Conservation (phyloP, 2,113 vertebrate species). For the Apaloderma vittatum region DNA sequence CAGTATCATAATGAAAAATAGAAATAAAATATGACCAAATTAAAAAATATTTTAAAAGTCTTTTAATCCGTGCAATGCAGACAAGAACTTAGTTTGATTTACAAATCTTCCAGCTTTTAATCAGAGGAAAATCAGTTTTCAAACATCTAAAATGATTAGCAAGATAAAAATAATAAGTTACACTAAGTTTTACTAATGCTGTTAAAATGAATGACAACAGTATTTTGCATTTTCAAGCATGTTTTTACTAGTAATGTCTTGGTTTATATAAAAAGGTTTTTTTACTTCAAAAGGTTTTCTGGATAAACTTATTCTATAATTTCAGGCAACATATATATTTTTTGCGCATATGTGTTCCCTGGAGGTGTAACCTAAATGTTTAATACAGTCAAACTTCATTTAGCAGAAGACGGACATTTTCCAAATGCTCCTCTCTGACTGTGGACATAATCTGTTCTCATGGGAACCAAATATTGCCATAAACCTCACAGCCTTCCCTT, state of each 20-base stretch:
- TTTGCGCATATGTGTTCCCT: neutral
- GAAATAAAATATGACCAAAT: neutral
- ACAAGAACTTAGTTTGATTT: neutral
- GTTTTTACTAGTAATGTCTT: neutral
- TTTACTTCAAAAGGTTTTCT: neutral
- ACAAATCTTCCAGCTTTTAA: neutral
- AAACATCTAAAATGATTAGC: neutral
- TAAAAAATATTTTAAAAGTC: neutral
- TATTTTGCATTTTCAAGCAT: neutral
- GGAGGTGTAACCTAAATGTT: neutral
- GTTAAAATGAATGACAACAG: neutral
- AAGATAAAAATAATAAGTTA: neutral
- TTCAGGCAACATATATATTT: neutral
- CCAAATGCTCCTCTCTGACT: neutral
- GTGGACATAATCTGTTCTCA: neutral
- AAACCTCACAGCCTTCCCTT: neutral
- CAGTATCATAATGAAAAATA: neutral
- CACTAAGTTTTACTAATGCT: neutral
- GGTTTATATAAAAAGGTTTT: neutral
- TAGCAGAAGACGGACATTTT: neutral
- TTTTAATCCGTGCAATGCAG: neutral
- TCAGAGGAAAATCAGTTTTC: neutral
- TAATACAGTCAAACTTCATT: neutral
- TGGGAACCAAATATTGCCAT: neutral
- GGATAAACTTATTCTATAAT: neutral